These are phyloP conservation scores for Prionace glauca DNA, from an alignment of 2,797 vertebrate genomes.

Conservation along the genomic window DNA sequence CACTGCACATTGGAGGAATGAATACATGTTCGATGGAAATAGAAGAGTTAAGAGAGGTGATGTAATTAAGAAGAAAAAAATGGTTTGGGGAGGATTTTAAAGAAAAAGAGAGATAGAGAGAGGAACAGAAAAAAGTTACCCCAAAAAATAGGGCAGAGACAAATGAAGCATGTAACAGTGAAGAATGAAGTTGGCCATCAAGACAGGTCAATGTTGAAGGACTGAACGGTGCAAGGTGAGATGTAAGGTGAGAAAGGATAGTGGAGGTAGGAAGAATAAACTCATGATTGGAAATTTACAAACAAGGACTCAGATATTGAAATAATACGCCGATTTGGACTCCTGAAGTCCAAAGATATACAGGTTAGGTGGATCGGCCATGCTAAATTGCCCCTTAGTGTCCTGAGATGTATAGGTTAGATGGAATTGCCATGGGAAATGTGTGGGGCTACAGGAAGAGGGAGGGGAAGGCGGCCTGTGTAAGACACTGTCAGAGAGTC, in stretches of 20 bases:
- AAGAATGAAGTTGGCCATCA: not conserved
- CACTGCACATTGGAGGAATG: not conserved
- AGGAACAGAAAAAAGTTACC: too few relatives aligned
- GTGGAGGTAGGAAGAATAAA: too few relatives aligned
- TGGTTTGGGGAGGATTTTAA: not conserved
- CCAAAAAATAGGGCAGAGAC: not conserved
- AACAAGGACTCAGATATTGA: not conserved
- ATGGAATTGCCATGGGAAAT: too few relatives aligned
- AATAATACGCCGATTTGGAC: not conserved
- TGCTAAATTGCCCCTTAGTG: too few relatives aligned
- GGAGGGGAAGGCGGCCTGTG: too few relatives aligned
- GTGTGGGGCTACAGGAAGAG: too few relatives aligned
- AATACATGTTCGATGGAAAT: not conserved
- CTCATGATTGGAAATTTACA: not conserved
- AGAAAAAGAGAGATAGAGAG: not conserved
- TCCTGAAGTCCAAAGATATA: too few relatives aligned
- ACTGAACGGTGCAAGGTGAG: not conserved
- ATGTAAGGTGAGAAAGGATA: not conserved
- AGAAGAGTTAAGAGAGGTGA: not conserved
- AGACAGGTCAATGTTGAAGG: not conserved
- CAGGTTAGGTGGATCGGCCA: too few relatives aligned
- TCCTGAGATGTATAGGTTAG: too few relatives aligned
- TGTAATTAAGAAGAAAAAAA: not conserved
- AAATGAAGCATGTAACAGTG: not conserved
- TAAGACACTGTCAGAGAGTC: too few relatives aligned